Percentiles rank a stretch among this genome's conserved stretches.
phyloP scores from a whole-genome alignment of 92 coral and sea anemone species.

The Bergia puertoricense region DNA sequence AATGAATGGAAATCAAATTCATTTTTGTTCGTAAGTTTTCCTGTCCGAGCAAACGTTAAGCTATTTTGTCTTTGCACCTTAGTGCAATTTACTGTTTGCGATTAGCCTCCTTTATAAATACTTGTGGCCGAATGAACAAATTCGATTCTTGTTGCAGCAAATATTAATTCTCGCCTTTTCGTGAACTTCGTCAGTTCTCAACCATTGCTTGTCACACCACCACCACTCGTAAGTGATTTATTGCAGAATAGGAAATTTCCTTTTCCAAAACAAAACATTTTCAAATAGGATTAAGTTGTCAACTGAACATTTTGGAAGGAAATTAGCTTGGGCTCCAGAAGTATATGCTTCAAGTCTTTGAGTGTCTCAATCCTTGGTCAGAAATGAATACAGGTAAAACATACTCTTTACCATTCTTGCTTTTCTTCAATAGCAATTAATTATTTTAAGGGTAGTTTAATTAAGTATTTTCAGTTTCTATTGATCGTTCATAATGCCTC shows the following conservation, averaged over 20 bases:
- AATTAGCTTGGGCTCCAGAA: background rate
- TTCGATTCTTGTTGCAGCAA: too few relatives aligned
- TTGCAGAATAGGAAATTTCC: background rate
- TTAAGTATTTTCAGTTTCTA: background rate
- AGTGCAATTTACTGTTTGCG: too few relatives aligned
- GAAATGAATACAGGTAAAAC: background rate
- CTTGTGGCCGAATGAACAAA: too few relatives aligned
- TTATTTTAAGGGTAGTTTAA: background rate
- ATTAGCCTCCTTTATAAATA: too few relatives aligned
- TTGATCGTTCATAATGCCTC: background rate
- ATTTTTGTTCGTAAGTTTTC: too few relatives aligned
- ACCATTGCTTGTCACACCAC: too few relatives aligned
- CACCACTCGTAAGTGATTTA: background rate
- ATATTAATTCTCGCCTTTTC: background rate
- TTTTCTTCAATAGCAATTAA: background rate
- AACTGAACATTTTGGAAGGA: background rate
- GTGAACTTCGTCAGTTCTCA: background rate
- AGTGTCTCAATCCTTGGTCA: background rate
- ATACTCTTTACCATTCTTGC: background rate
- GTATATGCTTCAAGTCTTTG: background rate
- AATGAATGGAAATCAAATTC: too few relatives aligned
- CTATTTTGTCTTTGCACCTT: too few relatives aligned
- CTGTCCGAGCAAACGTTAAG: too few relatives aligned
- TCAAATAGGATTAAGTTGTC: background rate
- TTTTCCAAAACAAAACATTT: background rate